Conservation (phyloP, 2,888 invertebrate species). For the Nematopogon swammerdamellus region DNA sequence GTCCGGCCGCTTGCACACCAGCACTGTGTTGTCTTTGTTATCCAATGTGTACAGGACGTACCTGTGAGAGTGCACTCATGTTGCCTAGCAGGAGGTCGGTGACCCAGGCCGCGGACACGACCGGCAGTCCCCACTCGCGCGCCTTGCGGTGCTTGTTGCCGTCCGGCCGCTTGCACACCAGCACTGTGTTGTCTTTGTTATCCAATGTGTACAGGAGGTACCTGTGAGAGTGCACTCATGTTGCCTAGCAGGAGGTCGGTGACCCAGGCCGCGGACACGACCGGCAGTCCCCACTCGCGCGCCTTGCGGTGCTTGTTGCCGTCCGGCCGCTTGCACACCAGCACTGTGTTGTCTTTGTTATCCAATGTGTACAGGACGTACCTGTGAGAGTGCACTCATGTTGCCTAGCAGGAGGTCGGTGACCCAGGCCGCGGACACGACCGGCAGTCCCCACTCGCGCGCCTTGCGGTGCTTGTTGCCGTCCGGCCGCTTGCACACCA, state of each 20-base stretch:
- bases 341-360: slow-evolving; percentile 32
- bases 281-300: slow-evolving; percentile 86
- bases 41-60: too few species aligned
- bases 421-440: slow-evolving; percentile 92
- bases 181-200: too few species aligned
- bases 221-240: slow-evolving; percentile 74
- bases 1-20: too few species aligned
- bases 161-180: too few species aligned
- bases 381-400: slow-evolving; percentile 74
- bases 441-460: slow-evolving; percentile 86
- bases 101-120: too few species aligned
- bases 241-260: slow-evolving; percentile 90
- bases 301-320: slow-evolving; percentile 88
- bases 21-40: too few species aligned
- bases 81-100: too few species aligned
- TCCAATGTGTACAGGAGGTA: too few species aligned
- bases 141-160: too few species aligned
- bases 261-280: slow-evolving; percentile 92
- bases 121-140: too few species aligned
- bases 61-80: too few species aligned
- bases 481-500: slow-evolving; percentile 77
- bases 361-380: slow-evolving; percentile 14
- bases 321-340: slow-evolving; percentile 77
- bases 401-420: slow-evolving; percentile 90
- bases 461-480: slow-evolving; percentile 88